Conservation (phyloP, 2,888 invertebrate species). For the Blastobasis adustella region DNA sequence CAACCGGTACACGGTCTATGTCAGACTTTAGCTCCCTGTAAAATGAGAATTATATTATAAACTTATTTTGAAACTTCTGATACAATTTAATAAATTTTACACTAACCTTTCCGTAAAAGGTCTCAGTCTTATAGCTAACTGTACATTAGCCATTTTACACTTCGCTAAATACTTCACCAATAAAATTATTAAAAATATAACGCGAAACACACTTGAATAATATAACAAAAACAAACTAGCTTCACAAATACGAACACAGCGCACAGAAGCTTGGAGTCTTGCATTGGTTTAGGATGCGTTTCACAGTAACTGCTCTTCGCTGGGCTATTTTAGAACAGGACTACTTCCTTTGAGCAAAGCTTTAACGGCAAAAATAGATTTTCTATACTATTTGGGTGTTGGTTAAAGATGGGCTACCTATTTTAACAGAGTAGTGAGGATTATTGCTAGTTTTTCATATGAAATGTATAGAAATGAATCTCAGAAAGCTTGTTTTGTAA, state of each 20-base stretch:
- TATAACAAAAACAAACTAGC: background rate
- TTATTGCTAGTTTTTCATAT: too few species aligned
- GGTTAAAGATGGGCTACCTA: too few species aligned
- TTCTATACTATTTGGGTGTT: background rate
- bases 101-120: conserved; percentile 78
- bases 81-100: background rate
- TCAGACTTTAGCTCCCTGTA: conserved; percentile 55
- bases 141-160: conserved; percentile 74
- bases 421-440: too few species aligned
- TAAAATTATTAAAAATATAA: background rate
- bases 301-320: too few species aligned
- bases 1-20: conserved; percentile 48
- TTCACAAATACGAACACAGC: background rate
- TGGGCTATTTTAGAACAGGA: too few species aligned
- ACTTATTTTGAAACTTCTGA: conserved; percentile 1
- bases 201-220: background rate
- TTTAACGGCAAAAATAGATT: conserved; percentile 20
- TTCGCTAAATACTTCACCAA: too few species aligned
- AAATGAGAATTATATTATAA: conserved; percentile 12
- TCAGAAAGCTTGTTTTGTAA: too few species aligned
- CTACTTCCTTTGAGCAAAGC: conserved; percentile 10
- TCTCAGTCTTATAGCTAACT: conserved; percentile 78
- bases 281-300: too few species aligned
- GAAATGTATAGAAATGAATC: too few species aligned
- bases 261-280: too few species aligned